Base-by-base conservation (phyloP, 2,797 vertebrate species). In the Euthynnus affinis region DNA sequence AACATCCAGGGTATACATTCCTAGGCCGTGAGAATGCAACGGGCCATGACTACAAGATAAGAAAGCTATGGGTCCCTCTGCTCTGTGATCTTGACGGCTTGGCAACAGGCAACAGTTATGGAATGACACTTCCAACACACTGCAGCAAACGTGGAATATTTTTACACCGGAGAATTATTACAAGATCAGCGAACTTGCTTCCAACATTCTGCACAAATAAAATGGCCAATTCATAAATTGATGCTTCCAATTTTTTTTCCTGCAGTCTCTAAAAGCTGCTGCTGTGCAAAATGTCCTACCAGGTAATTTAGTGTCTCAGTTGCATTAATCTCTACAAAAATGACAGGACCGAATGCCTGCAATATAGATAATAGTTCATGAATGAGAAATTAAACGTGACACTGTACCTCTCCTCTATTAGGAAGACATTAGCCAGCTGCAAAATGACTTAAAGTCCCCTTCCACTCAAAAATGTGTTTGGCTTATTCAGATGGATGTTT, bases 1-100 rank as follows among this genome's bases (percentile, higher is more conserved):
- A 95, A 88, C 83, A 90, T 81, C 89, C 87, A 87, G 84, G 84
- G 81, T 81, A 74, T 77, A 84, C 89, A 95, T 94, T 94, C 94
- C 89, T 90, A 76, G 59, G 78, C 75, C 81, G 85, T 86, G 86
- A 89, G 88, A 89, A 90, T 60, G 85, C 90, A 90, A 89, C 76
- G 55, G 89, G 90, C 88, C 81, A 32, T 82, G 78, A 84, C 88
- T 76, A 63, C 51, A 61, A 91, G 91, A 94, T 93, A 94, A 91
- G 91, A 76, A 63, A 13, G 58, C 59, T 70, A 77, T 20, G 83
- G 37, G 77, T 76, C 61, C 18, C 20, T 67, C n/a, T 10, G 17
- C 59, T 64, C 34, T 70, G 74, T 42, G 69, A 85, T 80, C 67
- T 65, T 48, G 34, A 69, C 60, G 52, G 66, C 53, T 3, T 17